These are phyloP conservation scores for Indicator maculatus DNA, from an alignment of 2,113 vertebrate species.

Conservation along the genomic window DNA sequence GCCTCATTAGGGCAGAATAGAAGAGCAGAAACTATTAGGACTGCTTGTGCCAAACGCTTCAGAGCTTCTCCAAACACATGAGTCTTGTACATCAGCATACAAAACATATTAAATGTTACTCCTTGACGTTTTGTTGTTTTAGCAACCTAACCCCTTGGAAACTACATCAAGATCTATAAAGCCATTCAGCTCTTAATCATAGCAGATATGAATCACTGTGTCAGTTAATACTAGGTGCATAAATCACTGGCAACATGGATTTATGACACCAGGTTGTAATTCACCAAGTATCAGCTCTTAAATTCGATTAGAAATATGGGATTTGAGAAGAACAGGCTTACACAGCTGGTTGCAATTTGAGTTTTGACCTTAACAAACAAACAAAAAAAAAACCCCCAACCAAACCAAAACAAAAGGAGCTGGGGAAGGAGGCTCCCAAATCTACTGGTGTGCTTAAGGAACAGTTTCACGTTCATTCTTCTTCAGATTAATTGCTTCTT, in stretches of 20 bases:
- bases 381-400: no score
- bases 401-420: not conserved
- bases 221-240: conserved; percentile 50
- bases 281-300: conserved; percentile 47
- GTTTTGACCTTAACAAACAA: not conserved
- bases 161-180: conserved; percentile 54
- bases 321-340: conserved; percentile 25
- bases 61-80: not conserved
- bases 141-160: conserved; percentile 43
- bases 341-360: not conserved
- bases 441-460: conserved; percentile 39
- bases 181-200: conserved; percentile 53
- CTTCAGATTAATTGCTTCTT: conserved; percentile 74
- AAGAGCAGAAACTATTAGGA: not conserved
- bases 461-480: conserved; percentile 60
- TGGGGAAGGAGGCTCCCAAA: not conserved
- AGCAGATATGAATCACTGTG: conserved; percentile 60
- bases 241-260: conserved; percentile 48
- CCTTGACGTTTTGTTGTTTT: conserved; percentile 49
- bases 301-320: conserved; percentile 57
- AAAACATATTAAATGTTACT: conserved; percentile 22
- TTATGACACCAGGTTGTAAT: conserved; percentile 54
- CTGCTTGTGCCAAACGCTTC: not conserved
- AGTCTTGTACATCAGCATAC: not conserved
- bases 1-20: no score